Conservation (phyloP, 2,113 vertebrate species). For the Cottus gobio region DNA sequence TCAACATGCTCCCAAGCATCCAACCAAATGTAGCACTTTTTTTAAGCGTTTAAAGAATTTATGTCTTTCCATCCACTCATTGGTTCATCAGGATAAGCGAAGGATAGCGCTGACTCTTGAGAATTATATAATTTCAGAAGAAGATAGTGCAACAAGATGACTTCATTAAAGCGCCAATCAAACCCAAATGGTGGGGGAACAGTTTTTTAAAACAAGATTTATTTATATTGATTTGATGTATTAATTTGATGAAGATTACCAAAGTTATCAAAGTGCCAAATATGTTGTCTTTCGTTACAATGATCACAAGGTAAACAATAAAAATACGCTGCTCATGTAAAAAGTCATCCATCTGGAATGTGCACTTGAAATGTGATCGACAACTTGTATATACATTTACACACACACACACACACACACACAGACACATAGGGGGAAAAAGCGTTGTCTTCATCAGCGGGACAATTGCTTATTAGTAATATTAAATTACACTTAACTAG, state of each 20-base stretch:
- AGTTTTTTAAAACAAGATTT: background rate
- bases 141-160: background rate
- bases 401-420: too few species aligned
- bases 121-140: background rate
- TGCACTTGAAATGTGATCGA: background rate
- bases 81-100: background rate
- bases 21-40: background rate
- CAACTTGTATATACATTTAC: background rate
- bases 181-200: background rate
- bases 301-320: background rate
- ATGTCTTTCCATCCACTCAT: background rate
- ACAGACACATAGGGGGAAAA: too few species aligned
- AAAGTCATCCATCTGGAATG: background rate
- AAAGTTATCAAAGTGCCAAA: background rate
- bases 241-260: background rate
- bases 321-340: background rate
- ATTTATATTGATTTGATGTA: background rate
- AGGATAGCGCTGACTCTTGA: background rate
- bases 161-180: background rate
- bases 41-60: background rate
- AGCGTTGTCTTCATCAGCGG: background rate
- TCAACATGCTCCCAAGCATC: background rate
- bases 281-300: background rate
- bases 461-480: background rate
- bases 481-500: background rate